Conservation (phyloP, 2,797 vertebrate species). For the Fistularia commersonii region DNA sequence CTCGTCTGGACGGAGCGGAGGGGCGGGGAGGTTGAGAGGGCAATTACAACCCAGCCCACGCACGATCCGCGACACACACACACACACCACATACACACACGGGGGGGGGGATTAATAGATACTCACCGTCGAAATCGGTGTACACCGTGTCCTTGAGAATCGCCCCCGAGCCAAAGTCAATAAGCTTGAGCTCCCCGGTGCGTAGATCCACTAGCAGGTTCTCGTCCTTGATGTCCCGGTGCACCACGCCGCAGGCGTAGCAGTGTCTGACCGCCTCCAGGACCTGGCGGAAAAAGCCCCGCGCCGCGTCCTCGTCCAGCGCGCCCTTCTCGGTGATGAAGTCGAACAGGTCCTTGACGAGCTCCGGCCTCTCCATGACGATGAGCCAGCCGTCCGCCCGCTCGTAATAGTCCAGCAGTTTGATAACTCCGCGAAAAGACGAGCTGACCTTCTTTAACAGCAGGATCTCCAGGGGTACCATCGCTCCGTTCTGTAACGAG, state of each 20-base stretch:
- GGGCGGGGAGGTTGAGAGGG: conserved; percentile 45
- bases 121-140: conserved; percentile 94
- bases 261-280: conserved; percentile 93
- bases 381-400: conserved; percentile 91
- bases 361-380: conserved; percentile 93
- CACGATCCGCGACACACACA: conserved; percentile 2
- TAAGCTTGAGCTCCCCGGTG: conserved; percentile 92
- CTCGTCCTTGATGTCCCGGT: conserved; percentile 97
- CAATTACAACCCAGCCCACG: conserved; percentile 43
- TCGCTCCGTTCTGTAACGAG: conserved; percentile 76
- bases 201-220: conserved; percentile 94
- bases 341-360: conserved; percentile 95
- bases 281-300: conserved; percentile 92
- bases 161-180: conserved; percentile 96
- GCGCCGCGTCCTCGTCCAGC: conserved; percentile 88
- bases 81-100: too few relatives aligned
- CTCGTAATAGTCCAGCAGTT: conserved; percentile 95
- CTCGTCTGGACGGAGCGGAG: conserved; percentile 56
- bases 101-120: too few relatives aligned
- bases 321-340: conserved; percentile 97
- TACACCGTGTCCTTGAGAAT: conserved; percentile 98
- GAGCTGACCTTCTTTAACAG: conserved; percentile 93
- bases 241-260: conserved; percentile 91
- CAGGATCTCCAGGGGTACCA: conserved; percentile 92
- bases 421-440: conserved; percentile 90